Evolutionary conservation across 2,113 vertebrate genomes (phyloP).

Genomic region (Ciconia stormi): DNA sequence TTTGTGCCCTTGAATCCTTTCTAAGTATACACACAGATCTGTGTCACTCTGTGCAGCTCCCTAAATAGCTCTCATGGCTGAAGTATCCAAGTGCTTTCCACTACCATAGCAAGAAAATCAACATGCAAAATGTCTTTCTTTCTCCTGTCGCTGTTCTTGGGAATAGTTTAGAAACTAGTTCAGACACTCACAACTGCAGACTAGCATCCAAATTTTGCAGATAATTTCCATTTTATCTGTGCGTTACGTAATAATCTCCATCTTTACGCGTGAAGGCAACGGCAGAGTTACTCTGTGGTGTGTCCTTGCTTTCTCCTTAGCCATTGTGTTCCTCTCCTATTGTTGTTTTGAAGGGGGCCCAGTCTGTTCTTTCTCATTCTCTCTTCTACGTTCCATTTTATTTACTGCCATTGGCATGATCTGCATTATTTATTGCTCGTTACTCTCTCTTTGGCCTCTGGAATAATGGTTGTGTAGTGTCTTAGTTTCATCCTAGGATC

Average conservation of each 20-base stretch:
- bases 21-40: background rate
- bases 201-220: background rate
- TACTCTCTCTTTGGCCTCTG: constrained; percentile 1
- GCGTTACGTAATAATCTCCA: background rate
- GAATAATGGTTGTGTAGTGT: background rate
- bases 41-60: background rate
- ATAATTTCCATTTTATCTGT: background rate
- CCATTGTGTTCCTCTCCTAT: constrained; percentile 7
- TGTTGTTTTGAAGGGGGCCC: constrained; percentile 19
- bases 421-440: constrained; percentile 37
- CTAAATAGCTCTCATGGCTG: background rate
- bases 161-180: background rate
- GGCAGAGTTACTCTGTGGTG: background rate
- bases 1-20: background rate
- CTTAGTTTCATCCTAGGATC: constrained; percentile 8
- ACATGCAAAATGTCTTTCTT: background rate
- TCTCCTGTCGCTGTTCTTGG: background rate
- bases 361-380: background rate
- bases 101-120: background rate
- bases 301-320: constrained; percentile 18
- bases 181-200: background rate
- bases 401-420: constrained; percentile 26
- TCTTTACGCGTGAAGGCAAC: background rate
- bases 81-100: background rate
- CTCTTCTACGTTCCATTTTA: background rate